phyloP scores from a whole-genome alignment of 2,888 invertebrate species.

The Pharmacophagus antenor region DNA sequence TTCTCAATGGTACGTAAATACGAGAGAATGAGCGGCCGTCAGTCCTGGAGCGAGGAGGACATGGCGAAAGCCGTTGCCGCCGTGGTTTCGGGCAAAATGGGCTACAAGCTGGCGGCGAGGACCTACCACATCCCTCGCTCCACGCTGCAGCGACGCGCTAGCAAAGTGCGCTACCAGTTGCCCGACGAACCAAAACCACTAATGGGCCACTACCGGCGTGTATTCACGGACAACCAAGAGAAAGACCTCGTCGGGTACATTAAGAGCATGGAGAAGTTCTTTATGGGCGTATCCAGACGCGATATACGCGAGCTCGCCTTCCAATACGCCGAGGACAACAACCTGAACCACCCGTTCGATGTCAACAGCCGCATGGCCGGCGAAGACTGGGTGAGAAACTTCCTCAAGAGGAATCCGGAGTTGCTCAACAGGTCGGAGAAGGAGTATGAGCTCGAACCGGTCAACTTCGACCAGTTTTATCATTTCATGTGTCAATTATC shows the following conservation, averaged over 20 bases:
- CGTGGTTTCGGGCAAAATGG: conserved; percentile 76
- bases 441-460: conserved; percentile 67
- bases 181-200: conserved; percentile 71
- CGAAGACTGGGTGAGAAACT: conserved; percentile 76
- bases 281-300: conserved; percentile 72
- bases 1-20: conserved; percentile 75
- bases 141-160: conserved; percentile 72
- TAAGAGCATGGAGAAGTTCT: conserved; percentile 75
- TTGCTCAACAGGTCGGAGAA: conserved; percentile 62
- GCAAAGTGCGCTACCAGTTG: conserved; percentile 70
- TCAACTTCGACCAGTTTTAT: conserved; percentile 76
- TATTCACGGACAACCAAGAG: conserved; percentile 74
- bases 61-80: conserved; percentile 77
- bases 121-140: conserved; percentile 76
- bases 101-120: conserved; percentile 73
- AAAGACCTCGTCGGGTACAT: conserved; percentile 75
- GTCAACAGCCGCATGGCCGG: conserved; percentile 75
- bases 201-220: conserved; percentile 74
- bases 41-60: conserved; percentile 76
- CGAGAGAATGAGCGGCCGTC: conserved; percentile 77
- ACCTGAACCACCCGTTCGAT: conserved; percentile 71
- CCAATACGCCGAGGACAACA: conserved; percentile 73
- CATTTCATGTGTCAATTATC: conserved; percentile 76
- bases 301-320: conserved; percentile 76
- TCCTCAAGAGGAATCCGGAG: conserved; percentile 73